phyloP scores from a whole-genome alignment of 2,113 vertebrate species.

The Platysternon megacephalum region DNA sequence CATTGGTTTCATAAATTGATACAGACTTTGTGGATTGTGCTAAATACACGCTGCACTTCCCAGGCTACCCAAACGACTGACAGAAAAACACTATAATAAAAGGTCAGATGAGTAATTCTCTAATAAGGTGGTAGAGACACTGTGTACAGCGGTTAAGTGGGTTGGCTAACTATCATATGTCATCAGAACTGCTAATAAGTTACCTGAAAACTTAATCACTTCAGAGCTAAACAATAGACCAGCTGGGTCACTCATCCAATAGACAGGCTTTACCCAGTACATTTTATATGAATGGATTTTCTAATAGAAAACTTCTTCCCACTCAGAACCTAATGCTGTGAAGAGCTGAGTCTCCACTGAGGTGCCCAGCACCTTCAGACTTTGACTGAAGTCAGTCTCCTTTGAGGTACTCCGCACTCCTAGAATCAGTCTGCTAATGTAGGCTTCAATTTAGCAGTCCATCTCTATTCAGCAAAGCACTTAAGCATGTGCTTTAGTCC shows the following conservation, averaged over 20 bases:
- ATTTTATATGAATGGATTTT: neutral
- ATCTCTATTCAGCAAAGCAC: neutral
- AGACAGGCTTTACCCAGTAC: neutral
- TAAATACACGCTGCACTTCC: neutral
- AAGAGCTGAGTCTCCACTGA: neutral
- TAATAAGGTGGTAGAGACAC: neutral
- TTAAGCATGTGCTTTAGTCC: neutral
- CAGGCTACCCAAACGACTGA: neutral
- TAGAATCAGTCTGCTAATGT: neutral
- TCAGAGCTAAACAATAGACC: neutral
- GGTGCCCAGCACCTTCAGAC: neutral
- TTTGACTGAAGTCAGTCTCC: neutral
- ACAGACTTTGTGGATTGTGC: neutral
- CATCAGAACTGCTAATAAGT: neutral
- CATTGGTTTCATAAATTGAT: neutral
- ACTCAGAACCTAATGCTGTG: neutral
- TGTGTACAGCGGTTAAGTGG: neutral
- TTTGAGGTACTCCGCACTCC: neutral
- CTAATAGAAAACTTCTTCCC: neutral
- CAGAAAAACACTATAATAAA: neutral
- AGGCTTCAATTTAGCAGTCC: neutral
- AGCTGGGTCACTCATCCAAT: neutral
- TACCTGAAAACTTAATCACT: neutral
- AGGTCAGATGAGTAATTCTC: neutral
- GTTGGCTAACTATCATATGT: neutral